Evolutionary conservation across 2,797 vertebrate species (phyloP), one percentile per base, ranked within the genome.

Genomic region (Clarias fuscus): DNA sequence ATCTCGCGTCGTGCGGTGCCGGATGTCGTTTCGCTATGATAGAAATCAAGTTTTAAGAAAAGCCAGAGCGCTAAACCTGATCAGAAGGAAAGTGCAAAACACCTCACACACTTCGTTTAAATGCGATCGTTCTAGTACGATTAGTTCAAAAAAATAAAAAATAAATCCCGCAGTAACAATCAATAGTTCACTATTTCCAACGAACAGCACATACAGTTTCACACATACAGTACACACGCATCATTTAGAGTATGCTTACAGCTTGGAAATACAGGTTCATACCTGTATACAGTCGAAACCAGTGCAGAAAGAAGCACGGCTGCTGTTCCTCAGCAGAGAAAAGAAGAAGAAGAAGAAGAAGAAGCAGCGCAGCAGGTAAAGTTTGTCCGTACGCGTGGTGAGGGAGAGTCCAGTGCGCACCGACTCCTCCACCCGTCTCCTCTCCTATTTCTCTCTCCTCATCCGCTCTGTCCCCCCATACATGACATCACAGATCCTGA

Each of bases 401-500:
- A 14, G 68, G 11, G 30, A 84, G 48, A 11, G 90, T 90, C 90
- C 88, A 91, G 90, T 91, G 88, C 24, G 89, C 90, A 30, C 86
- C 89, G 86, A 85, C 90, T 93, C 90, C 89, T 90, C 79, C 89
- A 90, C 89, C 85, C 48, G 48, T 48, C 87, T 64, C 90, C 89
- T 72, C 90, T 71, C 88, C 88, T 83, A 85, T 11, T 91, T 89
- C 91, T 85, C 70, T 67, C 85, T 90, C 89, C 67, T 92, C 91
- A 91, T 83, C 89, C 90, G 89, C 86, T 83, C 56, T 90, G 85
- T 76, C 90, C 80, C 88, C 86, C 30, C 86, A 53, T 86, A 71
- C 75, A 84, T 92, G 85, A 90, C 90, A 90, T 88, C 89, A 89
- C 88, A 85, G 83, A 48, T 58, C 61, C 53, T 62, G 78, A 86